Percentiles rank a stretch among this genome's conserved stretches.
Conservation (phyloP, 2,888 invertebrate genomes). For the Conus canariensis region DNA sequence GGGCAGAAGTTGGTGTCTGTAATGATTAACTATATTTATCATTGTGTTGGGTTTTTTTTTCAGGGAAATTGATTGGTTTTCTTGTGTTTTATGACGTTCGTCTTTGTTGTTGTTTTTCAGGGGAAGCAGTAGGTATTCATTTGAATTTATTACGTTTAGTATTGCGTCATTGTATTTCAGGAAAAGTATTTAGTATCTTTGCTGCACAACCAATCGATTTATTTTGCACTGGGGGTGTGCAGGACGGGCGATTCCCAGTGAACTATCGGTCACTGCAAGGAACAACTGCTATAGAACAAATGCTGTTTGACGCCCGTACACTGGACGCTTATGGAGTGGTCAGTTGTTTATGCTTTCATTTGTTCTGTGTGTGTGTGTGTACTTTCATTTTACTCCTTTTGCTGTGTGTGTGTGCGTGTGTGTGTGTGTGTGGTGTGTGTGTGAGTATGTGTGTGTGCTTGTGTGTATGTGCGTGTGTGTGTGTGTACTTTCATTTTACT, state of each 20-base stretch:
- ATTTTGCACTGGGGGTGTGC: not conserved
- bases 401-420: not conserved
- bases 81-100: too few relatives aligned
- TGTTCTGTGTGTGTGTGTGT: not conserved
- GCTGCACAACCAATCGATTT: too few relatives aligned
- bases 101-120: too few relatives aligned
- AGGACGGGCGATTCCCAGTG: conserved; percentile 66
- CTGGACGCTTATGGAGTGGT: conserved; percentile 66
- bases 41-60: too few relatives aligned
- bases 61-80: too few relatives aligned
- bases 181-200: too few relatives aligned
- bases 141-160: too few relatives aligned
- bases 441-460: not conserved
- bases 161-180: too few relatives aligned
- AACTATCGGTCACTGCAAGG: conserved; percentile 58
- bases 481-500: not conserved
- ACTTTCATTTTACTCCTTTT: too few relatives aligned
- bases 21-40: too few relatives aligned
- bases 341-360: not conserved
- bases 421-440: conserved; percentile 2
- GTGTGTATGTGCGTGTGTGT: conserved; percentile 7
- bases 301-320: conserved; percentile 66
- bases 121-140: too few relatives aligned
- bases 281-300: conserved; percentile 56
- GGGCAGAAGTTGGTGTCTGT: too few relatives aligned